Evolutionary conservation across 2,888 invertebrate species (phyloP), one percentile per base, ranked within the genome.

Genomic region (Hipparchia semele): DNA sequence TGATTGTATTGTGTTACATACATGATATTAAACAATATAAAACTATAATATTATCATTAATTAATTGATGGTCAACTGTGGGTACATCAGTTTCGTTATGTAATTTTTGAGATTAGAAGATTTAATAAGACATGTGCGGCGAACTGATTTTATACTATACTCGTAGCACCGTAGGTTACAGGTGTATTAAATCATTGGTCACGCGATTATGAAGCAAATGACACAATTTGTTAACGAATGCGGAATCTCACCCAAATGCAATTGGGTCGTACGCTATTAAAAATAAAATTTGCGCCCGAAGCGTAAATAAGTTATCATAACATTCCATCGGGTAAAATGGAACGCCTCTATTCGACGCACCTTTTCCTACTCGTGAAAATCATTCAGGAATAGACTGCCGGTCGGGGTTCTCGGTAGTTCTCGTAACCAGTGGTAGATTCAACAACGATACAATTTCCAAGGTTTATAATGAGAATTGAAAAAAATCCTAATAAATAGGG

Each of bases 221-320:
- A 72, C 56, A 72, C 39, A 58, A 54, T 64, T 68, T 70, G 56
- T 10, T 4, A 23, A 59, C 23, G 60, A 70, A 73, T 13, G 70
- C 68, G 68, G 75, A 73, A 71, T 70, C 39, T 67, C 23, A 60
- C 10, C 54, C 58, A 4, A 51, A 68, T 60, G 46, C 67, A 70
- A 72, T 70, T 64, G 39, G 66, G 71, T 72, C 70, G 54, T 56
- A 60, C 56, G 67, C 67, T 65, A 70, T 72, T 70, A 65, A 68
- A 70, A 70, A 75, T 69, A 72, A 65, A 65, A 64, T 39, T 70
- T 62, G 70, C 53, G 39, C 66, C 59, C 60, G 12, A 46, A 64
- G 73, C 71, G 60, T 72, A 75, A 73, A 75, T 72, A 76, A 72
- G 73, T 74, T 75, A 77, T 76, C 71, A 73, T 64, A 71, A 72